Evolutionary conservation across 2,113 vertebrate species (phyloP), one percentile per base, ranked within the genome.

Genomic region (Vireo altiloquus): DNA sequence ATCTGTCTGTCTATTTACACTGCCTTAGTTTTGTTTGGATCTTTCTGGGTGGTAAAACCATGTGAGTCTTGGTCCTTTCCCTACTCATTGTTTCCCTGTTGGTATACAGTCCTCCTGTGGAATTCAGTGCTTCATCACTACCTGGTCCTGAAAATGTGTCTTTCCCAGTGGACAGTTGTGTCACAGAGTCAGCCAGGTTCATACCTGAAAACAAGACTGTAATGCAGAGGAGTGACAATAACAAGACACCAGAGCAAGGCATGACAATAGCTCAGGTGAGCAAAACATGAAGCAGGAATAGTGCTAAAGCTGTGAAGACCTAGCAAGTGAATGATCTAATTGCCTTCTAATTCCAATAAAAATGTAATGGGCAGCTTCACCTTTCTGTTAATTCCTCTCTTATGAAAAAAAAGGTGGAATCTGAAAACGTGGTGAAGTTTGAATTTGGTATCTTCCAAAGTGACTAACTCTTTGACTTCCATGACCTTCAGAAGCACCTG

Each of bases 221-320:
- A 65, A 42, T n/a, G 69, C 94, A 77, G 20, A 82, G 54, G 30
- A 89, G 16, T 11, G 24, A 82, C 18, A 93, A 59, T 23, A 80
- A 16, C 27, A 91, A 24, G 52, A 23, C 15, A 17, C 15, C 15
- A 52, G 47, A 52, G 15, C 95, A 87, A 92, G 89, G 54, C 75
- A 81, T 94, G 86, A 82, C 57, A 65, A 56, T 72, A 64, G 59
- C 42, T 59, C 92, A 95, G 96, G 96, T 97, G 60, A 94, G 75
- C 20, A 57, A 93, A 92, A 56, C 11, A 49, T 1, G 3, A 81
- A 87, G 35, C 42, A 61, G 5, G 72, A 70, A 40, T 53, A 69
- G 10, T 50, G 19, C 23, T 80, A 54, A 88, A 83, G 33, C 54
- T 71, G 24, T 72, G 54, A 77, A n/a, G 19, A 59, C 4, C 23